These are phyloP conservation scores for Anagrus nilaparvatae DNA, from an alignment of 1,140 invertebrate species.

Conservation along the genomic window DNA sequence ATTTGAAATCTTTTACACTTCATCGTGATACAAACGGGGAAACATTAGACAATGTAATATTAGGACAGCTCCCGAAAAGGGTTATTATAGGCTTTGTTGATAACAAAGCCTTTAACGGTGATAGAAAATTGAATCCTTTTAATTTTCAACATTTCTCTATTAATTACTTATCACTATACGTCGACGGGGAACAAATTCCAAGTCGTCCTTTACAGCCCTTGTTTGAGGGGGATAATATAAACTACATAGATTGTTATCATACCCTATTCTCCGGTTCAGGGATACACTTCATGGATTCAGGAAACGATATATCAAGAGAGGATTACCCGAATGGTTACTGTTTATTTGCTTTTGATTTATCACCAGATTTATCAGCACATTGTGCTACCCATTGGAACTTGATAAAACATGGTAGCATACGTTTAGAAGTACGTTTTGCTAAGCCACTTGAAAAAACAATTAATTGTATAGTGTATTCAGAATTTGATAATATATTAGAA, in stretches of 20 bases:
- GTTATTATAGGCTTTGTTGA: conserved; percentile 11
- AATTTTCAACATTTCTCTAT: conserved; percentile 26
- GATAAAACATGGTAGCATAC: conserved; percentile 11
- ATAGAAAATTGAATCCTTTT: conserved; percentile 26
- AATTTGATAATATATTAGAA: conserved; percentile 29
- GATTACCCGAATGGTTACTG: conserved; percentile 21
- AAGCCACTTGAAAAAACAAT: conserved; percentile 21
- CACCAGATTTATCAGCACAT: conserved; percentile 11
- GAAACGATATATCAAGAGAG: conserved; percentile 19
- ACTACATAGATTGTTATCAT: conserved; percentile 25
- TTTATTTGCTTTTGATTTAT: conserved; percentile 24
- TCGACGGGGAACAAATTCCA: background rate
- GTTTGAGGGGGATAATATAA: no score
- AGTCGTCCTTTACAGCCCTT: no score
- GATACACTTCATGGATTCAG: conserved; percentile 23
- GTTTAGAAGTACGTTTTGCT: conserved; percentile 26
- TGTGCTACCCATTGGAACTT: conserved; percentile 7
- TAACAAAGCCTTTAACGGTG: conserved; percentile 31
- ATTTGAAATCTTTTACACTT: conserved; percentile 8
- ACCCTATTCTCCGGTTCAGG: conserved; percentile 31
- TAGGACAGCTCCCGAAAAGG: conserved; percentile 29
- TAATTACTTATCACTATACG: background rate
- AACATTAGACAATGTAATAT: conserved; percentile 25
- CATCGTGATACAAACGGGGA: conserved; percentile 25
- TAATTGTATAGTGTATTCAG: conserved; percentile 29